These are phyloP conservation scores for Coenonympha arcania DNA, from an alignment of 2,888 invertebrate genomes.

Conservation along the genomic window DNA sequence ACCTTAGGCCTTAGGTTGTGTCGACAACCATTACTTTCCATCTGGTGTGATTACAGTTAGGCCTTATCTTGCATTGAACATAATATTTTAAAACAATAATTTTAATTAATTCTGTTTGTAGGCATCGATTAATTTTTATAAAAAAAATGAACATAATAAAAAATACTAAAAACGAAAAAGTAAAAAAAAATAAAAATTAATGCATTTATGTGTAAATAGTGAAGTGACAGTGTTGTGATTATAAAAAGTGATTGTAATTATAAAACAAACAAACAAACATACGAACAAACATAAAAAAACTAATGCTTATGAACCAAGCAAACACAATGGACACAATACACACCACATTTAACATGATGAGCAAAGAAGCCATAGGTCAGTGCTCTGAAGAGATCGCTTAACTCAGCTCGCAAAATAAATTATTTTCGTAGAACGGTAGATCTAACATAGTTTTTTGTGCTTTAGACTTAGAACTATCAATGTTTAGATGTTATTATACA, in stretches of 20 bases:
- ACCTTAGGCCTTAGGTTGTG: too few relatives aligned
- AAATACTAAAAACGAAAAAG: background rate
- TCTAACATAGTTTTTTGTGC: too few relatives aligned
- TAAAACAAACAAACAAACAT: conserved; percentile 3
- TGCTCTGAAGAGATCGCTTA: conserved; percentile 27
- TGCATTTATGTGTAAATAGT: conserved; percentile 7
- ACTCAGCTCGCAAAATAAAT: background rate
- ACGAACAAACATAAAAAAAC: conserved; percentile 27
- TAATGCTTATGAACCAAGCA: conserved; percentile 33
- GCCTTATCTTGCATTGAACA: too few relatives aligned
- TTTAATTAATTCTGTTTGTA: too few relatives aligned
- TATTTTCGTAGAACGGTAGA: too few relatives aligned
- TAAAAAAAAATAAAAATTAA: background rate
- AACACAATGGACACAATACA: conserved; percentile 55
- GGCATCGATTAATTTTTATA: background rate
- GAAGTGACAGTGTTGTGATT: conserved; percentile 32
- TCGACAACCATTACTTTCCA: too few relatives aligned
- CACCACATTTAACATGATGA: conserved; percentile 53
- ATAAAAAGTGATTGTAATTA: conserved; percentile 19
- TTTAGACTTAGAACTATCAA: too few relatives aligned
- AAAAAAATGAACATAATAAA: background rate
- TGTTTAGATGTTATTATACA: too few relatives aligned
- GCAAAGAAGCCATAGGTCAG: conserved; percentile 67
- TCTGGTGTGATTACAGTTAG: too few relatives aligned
- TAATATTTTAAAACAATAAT: too few relatives aligned